Evolutionary conservation across 2,797 vertebrate genomes (phyloP), one percentile per base, ranked within the genome.

Genomic region (Argyrosomus regius): DNA sequence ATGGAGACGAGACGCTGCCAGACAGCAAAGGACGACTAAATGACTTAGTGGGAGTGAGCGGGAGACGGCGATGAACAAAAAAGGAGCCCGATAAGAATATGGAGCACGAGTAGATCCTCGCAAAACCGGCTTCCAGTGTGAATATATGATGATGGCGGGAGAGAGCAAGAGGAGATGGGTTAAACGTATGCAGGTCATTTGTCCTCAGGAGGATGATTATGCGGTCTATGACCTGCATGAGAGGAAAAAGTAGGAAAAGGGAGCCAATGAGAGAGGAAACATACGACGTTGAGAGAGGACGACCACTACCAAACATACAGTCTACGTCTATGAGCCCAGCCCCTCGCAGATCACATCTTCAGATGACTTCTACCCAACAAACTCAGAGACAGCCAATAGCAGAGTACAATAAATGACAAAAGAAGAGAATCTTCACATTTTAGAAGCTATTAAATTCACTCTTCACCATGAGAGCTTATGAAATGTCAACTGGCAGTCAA

Each of bases 11-110:
- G 45, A 54, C 43, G 13, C 24, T 72, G 85, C 76, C 85, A 85
- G 86, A 88, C 85, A 85, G 87, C 77, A 76, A 84, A 78, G 62
- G 67, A 57, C 28, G 72, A 78, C 68, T 64, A 74, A 84, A 81
- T 63, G 77, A 90, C 65, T 85, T 78, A 43, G 70, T 78, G 74
- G 70, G 81, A 77, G 63, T 65, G 31, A 81, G 74, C 73, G 66
- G 65, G 59, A 84, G 80, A 67, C 9, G 3, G 39, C 10, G 65
- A 76, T 48, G 64, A 80, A 85, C 79, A 75, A 39, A 39, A 77
- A 83, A 69, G 13, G 50, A 72, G 72, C 58, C n/a, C 28, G 54
- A 68, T 10, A 50, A 39, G 69, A 81, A 59, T 17, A 72, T 31
- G 53, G 57, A 57, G 56, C n/a, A 8, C 8, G 35, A 39, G 17